phyloP scores from a whole-genome alignment of 1,140 invertebrate genomes.

The Brevipalpus yothersi region DNA sequence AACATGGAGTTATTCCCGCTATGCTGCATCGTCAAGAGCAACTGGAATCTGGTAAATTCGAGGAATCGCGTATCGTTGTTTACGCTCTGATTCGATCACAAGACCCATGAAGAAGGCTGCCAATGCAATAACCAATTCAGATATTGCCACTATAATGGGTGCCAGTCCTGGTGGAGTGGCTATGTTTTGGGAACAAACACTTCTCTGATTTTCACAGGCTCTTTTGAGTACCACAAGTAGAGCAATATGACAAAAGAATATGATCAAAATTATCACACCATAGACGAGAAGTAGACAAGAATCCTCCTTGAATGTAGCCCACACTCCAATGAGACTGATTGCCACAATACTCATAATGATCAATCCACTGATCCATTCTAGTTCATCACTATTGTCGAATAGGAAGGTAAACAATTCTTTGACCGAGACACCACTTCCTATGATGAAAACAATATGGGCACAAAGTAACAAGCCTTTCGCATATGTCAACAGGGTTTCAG shows the following conservation, averaged over 20 bases:
- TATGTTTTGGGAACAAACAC: neutral
- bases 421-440: neutral
- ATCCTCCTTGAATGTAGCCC: constrained; percentile 1
- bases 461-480: neutral
- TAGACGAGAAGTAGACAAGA: constrained; percentile 2
- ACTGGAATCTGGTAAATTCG: neutral
- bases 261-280: neutral
- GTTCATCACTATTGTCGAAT: neutral
- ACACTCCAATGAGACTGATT: neutral
- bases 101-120: constrained; percentile 3
- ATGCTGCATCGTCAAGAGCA: too few species aligned
- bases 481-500: constrained; percentile 1
- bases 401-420: constrained; percentile 3
- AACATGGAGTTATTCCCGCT: too few species aligned
- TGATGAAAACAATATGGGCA: constrained; percentile 1
- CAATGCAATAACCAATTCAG: constrained; percentile 2
- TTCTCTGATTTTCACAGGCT: neutral
- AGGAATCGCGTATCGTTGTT: neutral
- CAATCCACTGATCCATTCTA: neutral
- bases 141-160: constrained; percentile 2
- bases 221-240: constrained; percentile 1
- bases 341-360: neutral
- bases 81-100: constrained; percentile 1
- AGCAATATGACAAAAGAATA: constrained; percentile 2
- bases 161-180: constrained; percentile 5